phyloP scores from a whole-genome alignment of 1,140 invertebrate species.

The Ooceraea biroi region DNA sequence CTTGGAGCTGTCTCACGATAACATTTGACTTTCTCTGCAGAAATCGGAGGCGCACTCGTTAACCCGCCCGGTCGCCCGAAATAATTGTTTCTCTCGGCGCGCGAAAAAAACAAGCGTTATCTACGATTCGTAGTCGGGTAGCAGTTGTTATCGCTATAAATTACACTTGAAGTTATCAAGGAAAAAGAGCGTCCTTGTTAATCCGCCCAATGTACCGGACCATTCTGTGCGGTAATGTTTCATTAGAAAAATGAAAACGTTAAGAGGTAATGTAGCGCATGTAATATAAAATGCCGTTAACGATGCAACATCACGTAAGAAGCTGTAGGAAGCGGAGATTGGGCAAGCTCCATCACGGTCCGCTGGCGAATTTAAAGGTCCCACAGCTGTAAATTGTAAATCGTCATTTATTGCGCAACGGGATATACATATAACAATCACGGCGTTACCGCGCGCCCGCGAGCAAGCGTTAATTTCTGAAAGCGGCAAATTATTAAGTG shows the following conservation, averaged over 20 bases:
- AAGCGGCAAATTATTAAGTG: slow-evolving; percentile 35
- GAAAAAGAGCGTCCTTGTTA: neutral
- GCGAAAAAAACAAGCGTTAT: neutral
- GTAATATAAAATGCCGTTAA: neutral
- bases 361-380: neutral
- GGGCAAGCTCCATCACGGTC: neutral
- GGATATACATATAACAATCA: slow-evolving; percentile 3
- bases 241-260: too few species aligned
- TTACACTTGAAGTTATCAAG: neutral
- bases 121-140: neutral
- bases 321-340: neutral
- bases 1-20: slow-evolving; percentile 24
- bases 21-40: slow-evolving; percentile 36
- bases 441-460: neutral
- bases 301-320: neutral
- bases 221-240: too few species aligned
- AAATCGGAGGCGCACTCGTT: slow-evolving; percentile 1
- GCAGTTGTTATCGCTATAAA: neutral
- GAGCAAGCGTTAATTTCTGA: slow-evolving; percentile 6
- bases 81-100: neutral
- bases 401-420: slow-evolving; percentile 22
- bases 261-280: too few species aligned
- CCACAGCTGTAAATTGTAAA: slow-evolving; percentile 2
- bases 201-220: neutral
- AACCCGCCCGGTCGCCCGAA: neutral